Conservation (phyloP, 2,113 vertebrate genomes). For the Pteropus alecto region DNA sequence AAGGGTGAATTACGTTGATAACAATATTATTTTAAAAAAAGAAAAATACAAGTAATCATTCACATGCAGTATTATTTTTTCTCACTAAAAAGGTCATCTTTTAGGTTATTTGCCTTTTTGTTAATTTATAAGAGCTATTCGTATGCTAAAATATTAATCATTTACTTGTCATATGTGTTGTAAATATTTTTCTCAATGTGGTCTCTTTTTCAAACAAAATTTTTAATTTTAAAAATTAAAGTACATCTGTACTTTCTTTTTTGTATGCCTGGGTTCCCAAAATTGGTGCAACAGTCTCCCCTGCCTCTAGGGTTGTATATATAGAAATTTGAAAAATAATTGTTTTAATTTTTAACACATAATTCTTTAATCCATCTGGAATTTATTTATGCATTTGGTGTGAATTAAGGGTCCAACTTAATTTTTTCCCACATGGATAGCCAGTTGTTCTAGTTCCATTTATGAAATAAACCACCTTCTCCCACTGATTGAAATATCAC, state of each 20-base stretch:
- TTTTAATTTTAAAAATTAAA: conserved; percentile 19
- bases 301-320: not conserved
- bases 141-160: not conserved
- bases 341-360: conserved; percentile 42
- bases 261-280: not conserved
- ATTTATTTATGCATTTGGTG: conserved; percentile 47
- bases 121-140: conserved; percentile 14
- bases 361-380: conserved; percentile 36
- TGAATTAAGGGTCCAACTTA: conserved; percentile 24
- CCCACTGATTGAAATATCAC: conserved; percentile 25
- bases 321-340: not conserved
- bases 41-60: not conserved
- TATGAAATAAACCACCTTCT: not conserved
- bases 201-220: not conserved
- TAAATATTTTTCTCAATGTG: not conserved
- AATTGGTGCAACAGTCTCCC: not conserved
- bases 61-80: not conserved
- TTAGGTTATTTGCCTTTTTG: not conserved
- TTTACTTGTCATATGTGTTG: not conserved
- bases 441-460: conserved; percentile 8
- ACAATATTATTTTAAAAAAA: not conserved
- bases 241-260: not conserved
- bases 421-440: conserved; percentile 4
- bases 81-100: not conserved
- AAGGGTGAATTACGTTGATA: not conserved